Conservation (phyloP, 1,140 invertebrate species). For the Drosophila virilis region DNA sequence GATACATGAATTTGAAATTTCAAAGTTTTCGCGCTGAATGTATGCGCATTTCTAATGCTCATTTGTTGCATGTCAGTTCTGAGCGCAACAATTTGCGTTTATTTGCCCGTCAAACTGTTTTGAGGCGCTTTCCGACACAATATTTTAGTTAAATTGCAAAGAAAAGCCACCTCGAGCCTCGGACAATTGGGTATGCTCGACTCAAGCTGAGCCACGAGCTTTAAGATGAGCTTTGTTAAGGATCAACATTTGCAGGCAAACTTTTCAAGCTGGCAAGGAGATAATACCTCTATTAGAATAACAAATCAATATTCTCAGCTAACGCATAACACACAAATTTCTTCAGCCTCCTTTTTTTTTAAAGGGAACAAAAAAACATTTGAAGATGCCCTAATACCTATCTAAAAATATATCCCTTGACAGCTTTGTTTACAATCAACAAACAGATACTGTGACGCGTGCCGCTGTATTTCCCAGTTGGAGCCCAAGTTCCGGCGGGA, state of each 20-base stretch:
- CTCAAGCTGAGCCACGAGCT: background rate
- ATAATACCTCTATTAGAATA: no score
- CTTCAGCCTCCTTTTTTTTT: no score
- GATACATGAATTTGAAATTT: conserved; percentile 12
- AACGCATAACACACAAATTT: no score
- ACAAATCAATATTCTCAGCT: no score
- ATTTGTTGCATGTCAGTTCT: conserved; percentile 39
- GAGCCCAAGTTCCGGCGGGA: background rate
- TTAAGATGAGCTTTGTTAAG: background rate
- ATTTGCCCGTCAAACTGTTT: conserved; percentile 12
- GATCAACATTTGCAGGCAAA: no score
- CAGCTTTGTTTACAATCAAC: background rate
- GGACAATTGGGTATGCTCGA: background rate
- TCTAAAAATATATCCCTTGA: background rate
- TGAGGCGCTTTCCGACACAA: background rate
- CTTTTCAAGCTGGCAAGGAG: no score
- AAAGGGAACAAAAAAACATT: no score
- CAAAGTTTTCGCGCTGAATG: conserved; percentile 60
- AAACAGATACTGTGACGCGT: conserved; percentile 14
- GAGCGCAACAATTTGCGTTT: conserved; percentile 2
- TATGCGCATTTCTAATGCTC: conserved; percentile 73
- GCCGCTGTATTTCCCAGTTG: conserved; percentile 2
- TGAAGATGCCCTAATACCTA: no score
- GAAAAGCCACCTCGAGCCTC: background rate
- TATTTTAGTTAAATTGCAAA: background rate